These are phyloP conservation scores for Cenopis cana DNA, from an alignment of 2,888 invertebrate genomes.

Conservation along the genomic window DNA sequence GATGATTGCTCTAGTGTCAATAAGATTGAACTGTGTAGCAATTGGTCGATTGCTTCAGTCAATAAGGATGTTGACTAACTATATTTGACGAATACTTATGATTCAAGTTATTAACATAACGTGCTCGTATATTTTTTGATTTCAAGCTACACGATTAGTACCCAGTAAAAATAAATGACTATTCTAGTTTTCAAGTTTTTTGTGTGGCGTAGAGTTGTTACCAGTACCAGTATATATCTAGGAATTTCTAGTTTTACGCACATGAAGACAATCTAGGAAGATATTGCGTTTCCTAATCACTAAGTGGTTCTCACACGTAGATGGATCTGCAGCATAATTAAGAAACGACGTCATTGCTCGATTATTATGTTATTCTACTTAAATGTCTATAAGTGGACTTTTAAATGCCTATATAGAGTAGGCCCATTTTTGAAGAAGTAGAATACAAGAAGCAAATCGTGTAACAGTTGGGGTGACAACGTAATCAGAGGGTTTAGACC, in stretches of 20 bases:
- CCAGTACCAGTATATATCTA: background rate
- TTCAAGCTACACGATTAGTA: background rate
- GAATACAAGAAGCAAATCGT: too few relatives aligned
- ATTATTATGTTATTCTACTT: background rate
- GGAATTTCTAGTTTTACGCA: background rate
- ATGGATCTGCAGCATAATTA: background rate
- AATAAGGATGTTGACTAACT: slow-evolving; percentile 10
- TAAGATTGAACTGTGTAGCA: slow-evolving; percentile 56
- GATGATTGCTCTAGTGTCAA: slow-evolving; percentile 67
- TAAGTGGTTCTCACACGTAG: background rate
- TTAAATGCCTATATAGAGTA: too few relatives aligned
- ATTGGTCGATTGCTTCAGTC: slow-evolving; percentile 29
- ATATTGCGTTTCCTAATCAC: background rate
- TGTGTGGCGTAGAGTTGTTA: too few relatives aligned
- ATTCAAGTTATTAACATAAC: background rate
- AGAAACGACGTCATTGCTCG: background rate
- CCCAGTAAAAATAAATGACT: background rate
- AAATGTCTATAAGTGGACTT: background rate
- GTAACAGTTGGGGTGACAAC: too few relatives aligned
- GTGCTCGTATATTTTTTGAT: background rate
- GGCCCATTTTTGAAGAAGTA: too few relatives aligned
- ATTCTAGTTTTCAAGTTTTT: too few relatives aligned
- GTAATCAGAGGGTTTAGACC: too few relatives aligned
- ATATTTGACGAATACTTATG: background rate
- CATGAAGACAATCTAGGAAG: background rate